phyloP scores from a whole-genome alignment of 2,113 vertebrate species.

The Gadus macrocephalus region DNA sequence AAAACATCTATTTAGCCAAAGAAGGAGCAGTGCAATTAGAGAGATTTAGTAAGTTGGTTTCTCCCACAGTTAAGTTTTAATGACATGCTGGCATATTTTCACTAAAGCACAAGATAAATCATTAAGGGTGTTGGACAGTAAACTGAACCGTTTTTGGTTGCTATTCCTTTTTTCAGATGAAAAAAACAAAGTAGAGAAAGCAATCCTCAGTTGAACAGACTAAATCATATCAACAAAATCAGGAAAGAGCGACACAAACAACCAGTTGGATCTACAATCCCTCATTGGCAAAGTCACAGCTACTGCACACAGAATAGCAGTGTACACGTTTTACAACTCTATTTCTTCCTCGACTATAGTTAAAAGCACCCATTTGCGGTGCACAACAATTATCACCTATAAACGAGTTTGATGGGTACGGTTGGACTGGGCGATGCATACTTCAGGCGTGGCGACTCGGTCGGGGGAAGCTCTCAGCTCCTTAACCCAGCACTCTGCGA shows the following conservation, averaged over 20 bases:
- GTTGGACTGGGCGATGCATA: too few species aligned
- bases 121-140: constrained; percentile 25
- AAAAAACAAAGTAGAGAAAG: background rate
- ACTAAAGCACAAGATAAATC: constrained; percentile 40
- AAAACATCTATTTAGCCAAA: constrained; percentile 34
- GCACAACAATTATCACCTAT: background rate
- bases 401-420: constrained; percentile 1
- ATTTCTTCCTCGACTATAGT: background rate
- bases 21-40: constrained; percentile 43
- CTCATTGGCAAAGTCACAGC: too few species aligned
- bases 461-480: too few species aligned
- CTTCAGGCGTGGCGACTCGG: background rate
- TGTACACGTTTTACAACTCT: constrained; percentile 12
- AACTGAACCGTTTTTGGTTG: constrained; percentile 24
- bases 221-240: too few species aligned
- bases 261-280: too few species aligned
- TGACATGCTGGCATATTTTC: constrained; percentile 46
- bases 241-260: too few species aligned
- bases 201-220: background rate
- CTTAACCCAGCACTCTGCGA: background rate
- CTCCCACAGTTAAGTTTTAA: constrained; percentile 47
- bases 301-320: background rate
- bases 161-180: too few species aligned
- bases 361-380: constrained; percentile 3
- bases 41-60: constrained; percentile 51